These are phyloP conservation scores for Heliconius charithonia DNA, from an alignment of 2,888 invertebrate species.

Conservation along the genomic window DNA sequence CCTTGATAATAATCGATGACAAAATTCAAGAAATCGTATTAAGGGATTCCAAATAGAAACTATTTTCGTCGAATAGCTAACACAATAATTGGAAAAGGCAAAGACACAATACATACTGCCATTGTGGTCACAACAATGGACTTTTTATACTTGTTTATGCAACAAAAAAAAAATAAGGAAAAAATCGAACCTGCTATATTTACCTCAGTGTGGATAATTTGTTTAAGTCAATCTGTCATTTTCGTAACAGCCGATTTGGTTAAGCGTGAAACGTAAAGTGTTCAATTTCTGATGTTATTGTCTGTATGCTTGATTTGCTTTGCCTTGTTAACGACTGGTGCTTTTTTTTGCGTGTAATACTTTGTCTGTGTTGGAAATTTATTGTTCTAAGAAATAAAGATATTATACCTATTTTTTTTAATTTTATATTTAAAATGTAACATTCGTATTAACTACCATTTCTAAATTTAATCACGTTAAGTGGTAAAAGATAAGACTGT, in stretches of 20 bases:
- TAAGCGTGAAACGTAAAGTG: constrained; percentile 25
- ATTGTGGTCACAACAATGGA: constrained; percentile 35
- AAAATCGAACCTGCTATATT: constrained; percentile 39
- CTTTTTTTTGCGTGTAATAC: neutral
- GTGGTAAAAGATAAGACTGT: neutral
- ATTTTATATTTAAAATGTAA: neutral
- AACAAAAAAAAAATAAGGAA: constrained; percentile 30
- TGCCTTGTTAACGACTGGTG: constrained; percentile 10
- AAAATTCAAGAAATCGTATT: constrained; percentile 5
- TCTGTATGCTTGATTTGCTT: constrained; percentile 24
- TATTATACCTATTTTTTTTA: neutral
- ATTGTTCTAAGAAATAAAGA: neutral
- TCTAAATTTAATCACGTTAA: neutral
- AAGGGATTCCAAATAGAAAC: constrained; percentile 16
- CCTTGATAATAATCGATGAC: neutral
- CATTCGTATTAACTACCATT: neutral
- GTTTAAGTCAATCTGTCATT: constrained; percentile 41
- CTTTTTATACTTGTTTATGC: constrained; percentile 39
- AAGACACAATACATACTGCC: constrained; percentile 28
- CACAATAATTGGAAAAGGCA: constrained; percentile 37
- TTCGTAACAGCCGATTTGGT: constrained; percentile 30
- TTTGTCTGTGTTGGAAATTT: neutral
- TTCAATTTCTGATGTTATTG: constrained; percentile 23
- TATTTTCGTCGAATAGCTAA: constrained; percentile 31
- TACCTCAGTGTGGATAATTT: constrained; percentile 43